Evolutionary conservation across 1,140 invertebrate genomes (phyloP).

Genomic region (Drosophila punjabiensis): DNA sequence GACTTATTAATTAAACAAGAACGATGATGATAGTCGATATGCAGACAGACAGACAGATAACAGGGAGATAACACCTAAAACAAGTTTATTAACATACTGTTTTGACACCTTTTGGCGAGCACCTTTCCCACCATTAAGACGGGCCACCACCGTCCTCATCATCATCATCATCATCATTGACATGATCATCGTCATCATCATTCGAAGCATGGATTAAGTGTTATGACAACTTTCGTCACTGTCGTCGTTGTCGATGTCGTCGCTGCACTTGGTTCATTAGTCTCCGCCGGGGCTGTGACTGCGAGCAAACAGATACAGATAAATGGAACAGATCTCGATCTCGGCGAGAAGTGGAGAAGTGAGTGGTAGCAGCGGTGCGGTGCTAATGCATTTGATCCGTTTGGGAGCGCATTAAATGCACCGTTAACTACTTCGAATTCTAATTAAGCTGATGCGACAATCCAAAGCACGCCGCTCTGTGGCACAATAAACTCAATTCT

Average conservation of each 20-base stretch:
- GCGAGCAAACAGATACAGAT: constrained; percentile 6
- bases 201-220: constrained; percentile 13
- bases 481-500: constrained; percentile 82
- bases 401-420: constrained; percentile 76
- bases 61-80: constrained; percentile 19
- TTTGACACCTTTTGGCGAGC: constrained; percentile 29
- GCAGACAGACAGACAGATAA: constrained; percentile 19
- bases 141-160: neutral
- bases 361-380: constrained; percentile 38
- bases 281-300: constrained; percentile 1
- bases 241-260: neutral
- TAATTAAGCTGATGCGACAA: constrained; percentile 81
- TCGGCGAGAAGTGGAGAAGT: constrained; percentile 1
- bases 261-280: constrained; percentile 26
- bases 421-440: constrained; percentile 82
- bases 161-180: neutral
- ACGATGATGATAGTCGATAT: constrained; percentile 9
- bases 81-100: constrained; percentile 38
- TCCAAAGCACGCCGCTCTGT: constrained; percentile 68
- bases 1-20: constrained; percentile 32
- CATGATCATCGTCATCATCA: constrained; percentile 1
- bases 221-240: constrained; percentile 51
- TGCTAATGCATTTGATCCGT: constrained; percentile 78
- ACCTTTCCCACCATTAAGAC: constrained; percentile 17
- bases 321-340: constrained; percentile 41